Evolutionary conservation across 64 coral and sea anemone genomes (phyloP), one percentile per base, ranked within the genome.

Genomic region (Actinia equina): DNA sequence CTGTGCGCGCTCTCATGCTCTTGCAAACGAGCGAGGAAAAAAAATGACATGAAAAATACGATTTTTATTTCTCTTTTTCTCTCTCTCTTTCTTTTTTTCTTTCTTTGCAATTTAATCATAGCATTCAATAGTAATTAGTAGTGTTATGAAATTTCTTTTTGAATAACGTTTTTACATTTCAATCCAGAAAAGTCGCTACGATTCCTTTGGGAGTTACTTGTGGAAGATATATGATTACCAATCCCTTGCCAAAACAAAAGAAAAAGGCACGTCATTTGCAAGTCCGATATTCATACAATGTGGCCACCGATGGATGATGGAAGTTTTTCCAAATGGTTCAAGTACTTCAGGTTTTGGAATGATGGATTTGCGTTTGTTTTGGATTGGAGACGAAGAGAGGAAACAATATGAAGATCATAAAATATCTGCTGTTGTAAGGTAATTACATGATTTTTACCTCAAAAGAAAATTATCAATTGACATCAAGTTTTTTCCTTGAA

Each of bases 211-310:
- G 3, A 74, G 69, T 25, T 74, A 74, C 25, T 3, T 74, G 26
- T 74, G 69, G 69, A 74, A 74, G 41, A 30, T 74, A 41, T 74
- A 30, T 41, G 69, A 74, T 74, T 74, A 74, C 69, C 69, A 74
- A 3, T 74, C 69, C n/a, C 69, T 74, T 0, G 69, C 26, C 69
- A 74, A 74, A 41, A 74, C 27, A 18, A 74, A 74, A 74, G 4
- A 1, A 41, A 74, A 74, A 74, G 69, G 69, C 4, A 74, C 69
- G 2, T 74, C 69, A 30, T 74, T 74, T 74, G 13, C 69, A 8
- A 74, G 69, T 18, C 69, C 69, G 7, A 27, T 4, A 26, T 74
- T 74, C 69, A 9, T 30, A 2, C 69, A 30, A 16, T 74, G 69
- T 74, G 69, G 69, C 14, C 69, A 74, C 1, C 69, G 26, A 41